phyloP scores from a whole-genome alignment of 2,888 invertebrate species.

The Brachypterus glaber region DNA sequence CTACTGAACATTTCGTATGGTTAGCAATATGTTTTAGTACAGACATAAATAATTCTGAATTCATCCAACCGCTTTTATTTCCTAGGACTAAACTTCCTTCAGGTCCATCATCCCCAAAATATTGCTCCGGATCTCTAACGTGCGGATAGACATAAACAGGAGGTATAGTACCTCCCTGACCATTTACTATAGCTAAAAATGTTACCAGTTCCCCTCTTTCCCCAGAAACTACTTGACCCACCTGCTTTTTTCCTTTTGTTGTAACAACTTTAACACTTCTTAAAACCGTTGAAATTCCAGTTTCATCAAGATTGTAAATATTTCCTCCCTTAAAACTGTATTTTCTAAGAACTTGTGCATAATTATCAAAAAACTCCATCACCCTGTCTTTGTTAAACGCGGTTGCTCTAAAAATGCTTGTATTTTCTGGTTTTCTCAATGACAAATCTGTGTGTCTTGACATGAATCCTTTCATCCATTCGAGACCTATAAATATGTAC shows the following conservation, averaged over 20 bases:
- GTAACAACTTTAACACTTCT: conserved; percentile 6
- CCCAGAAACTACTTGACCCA: conserved; percentile 2
- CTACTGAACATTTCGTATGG: conserved; percentile 7
- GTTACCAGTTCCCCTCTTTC: conserved; percentile 5
- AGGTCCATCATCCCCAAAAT: conserved; percentile 18
- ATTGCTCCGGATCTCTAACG: conserved; percentile 16
- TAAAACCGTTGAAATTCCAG: conserved; percentile 12
- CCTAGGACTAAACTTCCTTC: conserved; percentile 13
- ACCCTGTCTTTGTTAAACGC: conserved; percentile 13
- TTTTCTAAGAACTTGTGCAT: conserved; percentile 1
- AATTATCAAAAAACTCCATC: conserved; percentile 11
- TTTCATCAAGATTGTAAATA: too few species aligned
- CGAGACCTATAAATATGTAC: too few species aligned
- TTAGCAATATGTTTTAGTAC: conserved; percentile 10
- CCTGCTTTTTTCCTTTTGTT: conserved; percentile 6
- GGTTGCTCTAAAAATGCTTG: conserved; percentile 10
- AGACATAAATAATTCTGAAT: conserved; percentile 10
- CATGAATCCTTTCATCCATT: conserved; percentile 10
- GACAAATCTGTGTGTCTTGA: conserved; percentile 8
- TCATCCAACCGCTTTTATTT: conserved; percentile 16
- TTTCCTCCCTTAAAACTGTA: conserved; percentile 2
- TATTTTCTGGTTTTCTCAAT: conserved; percentile 11
- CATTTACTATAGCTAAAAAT: neutral
- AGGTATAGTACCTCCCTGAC: neutral
- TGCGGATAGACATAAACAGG: conserved; percentile 16